Percentiles rank a stretch among this genome's conserved stretches.
phyloP scores from a whole-genome alignment of 2,797 vertebrate species.

The Crocodylus rhombifer region DNA sequence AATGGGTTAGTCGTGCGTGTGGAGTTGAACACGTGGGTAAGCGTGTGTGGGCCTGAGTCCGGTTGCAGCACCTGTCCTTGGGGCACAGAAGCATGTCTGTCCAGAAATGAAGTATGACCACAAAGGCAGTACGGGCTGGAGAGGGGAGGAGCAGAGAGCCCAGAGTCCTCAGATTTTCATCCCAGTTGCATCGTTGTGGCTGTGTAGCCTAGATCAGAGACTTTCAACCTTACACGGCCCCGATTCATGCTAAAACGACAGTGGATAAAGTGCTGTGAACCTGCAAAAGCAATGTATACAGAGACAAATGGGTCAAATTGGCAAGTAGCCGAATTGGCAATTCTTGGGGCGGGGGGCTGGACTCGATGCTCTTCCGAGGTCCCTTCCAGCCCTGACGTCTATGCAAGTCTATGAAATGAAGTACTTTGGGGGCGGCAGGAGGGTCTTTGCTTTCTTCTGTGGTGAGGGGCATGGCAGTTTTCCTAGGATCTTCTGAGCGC shows the following conservation, averaged over 20 bases:
- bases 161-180: neutral
- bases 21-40: neutral
- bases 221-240: too few relatives aligned
- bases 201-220: neutral
- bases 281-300: neutral
- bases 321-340: too few relatives aligned
- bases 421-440: too few relatives aligned
- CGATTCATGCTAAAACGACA: too few relatives aligned
- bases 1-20: neutral
- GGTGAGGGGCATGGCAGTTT: too few relatives aligned
- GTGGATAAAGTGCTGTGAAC: neutral
- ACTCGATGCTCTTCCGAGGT: too few relatives aligned
- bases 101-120: neutral
- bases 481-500: too few relatives aligned
- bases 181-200: neutral
- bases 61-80: neutral
- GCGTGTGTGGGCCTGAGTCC: too few relatives aligned
- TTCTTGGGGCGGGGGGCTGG: too few relatives aligned
- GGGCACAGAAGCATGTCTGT: neutral
- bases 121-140: neutral
- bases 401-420: too few relatives aligned
- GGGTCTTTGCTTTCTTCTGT: too few relatives aligned
- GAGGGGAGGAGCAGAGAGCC: neutral
- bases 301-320: neutral
- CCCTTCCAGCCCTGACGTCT: too few relatives aligned